Conservation (phyloP, 2,797 vertebrate genomes). For the Premnoplex brunnescens region DNA sequence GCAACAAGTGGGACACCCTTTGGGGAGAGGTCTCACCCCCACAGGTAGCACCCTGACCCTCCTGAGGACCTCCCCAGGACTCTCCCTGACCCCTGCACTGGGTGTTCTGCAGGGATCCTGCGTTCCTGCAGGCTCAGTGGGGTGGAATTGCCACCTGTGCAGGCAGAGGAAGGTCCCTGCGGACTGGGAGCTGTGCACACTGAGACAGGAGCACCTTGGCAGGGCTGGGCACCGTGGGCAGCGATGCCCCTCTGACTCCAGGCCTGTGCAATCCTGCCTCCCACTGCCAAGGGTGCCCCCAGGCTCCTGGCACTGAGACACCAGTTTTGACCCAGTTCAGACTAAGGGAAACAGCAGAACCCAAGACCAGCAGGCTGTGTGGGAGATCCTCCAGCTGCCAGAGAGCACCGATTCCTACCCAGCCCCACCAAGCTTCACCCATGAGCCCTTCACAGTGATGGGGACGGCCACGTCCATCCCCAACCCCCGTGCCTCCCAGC, state of each 20-base stretch:
- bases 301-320: background rate
- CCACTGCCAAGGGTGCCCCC: background rate
- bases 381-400: background rate
- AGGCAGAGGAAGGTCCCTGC: background rate
- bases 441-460: fast-evolving
- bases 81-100: background rate
- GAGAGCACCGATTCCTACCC: background rate
- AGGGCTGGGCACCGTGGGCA: background rate
- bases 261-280: background rate
- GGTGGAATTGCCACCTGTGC: background rate
- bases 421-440: background rate
- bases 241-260: fast-evolving
- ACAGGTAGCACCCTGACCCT: background rate
- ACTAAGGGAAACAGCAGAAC: background rate
- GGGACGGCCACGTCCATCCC: fast-evolving
- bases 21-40: background rate
- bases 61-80: background rate
- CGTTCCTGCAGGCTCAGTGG: background rate
- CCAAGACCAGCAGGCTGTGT: background rate
- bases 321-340: background rate
- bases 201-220: fast-evolving
- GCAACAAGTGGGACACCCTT: background rate
- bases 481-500: too few species aligned
- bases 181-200: fast-evolving
- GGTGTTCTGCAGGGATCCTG: background rate